Evolutionary conservation across 2,797 vertebrate species (phyloP).

Genomic region (Lateolabrax maculatus): DNA sequence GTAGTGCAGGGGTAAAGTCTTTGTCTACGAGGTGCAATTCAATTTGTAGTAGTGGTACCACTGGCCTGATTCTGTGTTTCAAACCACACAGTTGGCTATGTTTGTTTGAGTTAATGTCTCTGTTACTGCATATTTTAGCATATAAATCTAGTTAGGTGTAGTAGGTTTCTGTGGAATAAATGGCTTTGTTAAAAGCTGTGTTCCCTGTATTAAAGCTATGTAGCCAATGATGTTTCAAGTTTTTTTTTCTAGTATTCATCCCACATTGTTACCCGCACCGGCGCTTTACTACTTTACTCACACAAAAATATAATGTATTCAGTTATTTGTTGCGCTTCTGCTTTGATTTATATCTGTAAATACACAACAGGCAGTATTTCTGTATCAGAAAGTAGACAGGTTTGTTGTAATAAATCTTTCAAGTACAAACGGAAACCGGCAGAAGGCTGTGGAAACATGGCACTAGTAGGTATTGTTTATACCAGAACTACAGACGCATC

Average conservation of each 20-base stretch:
- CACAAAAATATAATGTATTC: neutral
- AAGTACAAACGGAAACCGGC: neutral
- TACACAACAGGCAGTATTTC: conserved; percentile 9
- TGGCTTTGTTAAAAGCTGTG: neutral
- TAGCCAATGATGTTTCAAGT: neutral
- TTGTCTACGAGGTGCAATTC: neutral
- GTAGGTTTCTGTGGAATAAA: neutral
- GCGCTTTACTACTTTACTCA: neutral
- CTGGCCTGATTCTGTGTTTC: neutral
- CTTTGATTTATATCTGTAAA: neutral
- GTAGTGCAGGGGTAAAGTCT: neutral
- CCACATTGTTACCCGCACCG: neutral
- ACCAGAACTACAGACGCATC: neutral
- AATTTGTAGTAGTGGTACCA: neutral
- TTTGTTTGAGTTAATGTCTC: conserved; percentile 4
- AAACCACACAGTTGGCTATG: neutral
- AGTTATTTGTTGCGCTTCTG: neutral
- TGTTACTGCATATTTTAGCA: conserved; percentile 1
- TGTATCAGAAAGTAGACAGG: neutral
- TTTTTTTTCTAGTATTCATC: neutral
- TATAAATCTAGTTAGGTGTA: neutral
- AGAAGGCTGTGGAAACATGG: conserved; percentile 4
- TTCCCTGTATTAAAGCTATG: neutral
- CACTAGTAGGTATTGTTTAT: conserved; percentile 10
- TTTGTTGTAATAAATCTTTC: neutral